These are phyloP conservation scores for Pomatostomus ruficeps DNA, from an alignment of 2,113 vertebrate species.

Conservation along the genomic window DNA sequence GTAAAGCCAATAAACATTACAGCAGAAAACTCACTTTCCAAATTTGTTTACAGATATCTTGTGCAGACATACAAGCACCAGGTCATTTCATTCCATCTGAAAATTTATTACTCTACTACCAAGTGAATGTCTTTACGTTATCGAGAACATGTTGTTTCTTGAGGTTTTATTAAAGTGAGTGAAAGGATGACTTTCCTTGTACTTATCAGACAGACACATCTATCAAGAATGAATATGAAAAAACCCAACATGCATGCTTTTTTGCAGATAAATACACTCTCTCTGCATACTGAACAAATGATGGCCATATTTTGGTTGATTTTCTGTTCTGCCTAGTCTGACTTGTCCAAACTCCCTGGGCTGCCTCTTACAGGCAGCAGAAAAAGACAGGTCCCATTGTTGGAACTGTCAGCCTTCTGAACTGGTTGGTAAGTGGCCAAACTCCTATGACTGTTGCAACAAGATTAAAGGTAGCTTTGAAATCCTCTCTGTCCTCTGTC, in stretches of 20 bases:
- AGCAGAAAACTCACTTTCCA: neutral
- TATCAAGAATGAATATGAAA: neutral
- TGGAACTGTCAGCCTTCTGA: neutral
- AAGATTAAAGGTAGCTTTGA: neutral
- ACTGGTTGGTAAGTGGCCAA: neutral
- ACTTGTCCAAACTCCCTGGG: neutral
- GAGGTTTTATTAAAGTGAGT: conserved; percentile 16
- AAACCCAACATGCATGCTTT: neutral
- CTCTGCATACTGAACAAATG: neutral
- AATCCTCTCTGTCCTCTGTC: neutral
- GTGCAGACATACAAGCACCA: neutral
- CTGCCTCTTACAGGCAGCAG: neutral
- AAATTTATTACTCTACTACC: neutral
- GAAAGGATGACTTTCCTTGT: neutral
- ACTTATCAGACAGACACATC: neutral
- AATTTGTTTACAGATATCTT: neutral
- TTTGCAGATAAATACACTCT: neutral
- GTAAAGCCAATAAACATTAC: neutral
- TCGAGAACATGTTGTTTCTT: neutral
- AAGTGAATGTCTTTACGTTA: neutral
- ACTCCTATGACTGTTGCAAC: neutral
- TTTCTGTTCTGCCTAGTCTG: neutral
- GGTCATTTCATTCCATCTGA: neutral
- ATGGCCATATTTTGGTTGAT: neutral
- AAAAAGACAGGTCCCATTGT: neutral